Base-by-base conservation (phyloP, 2,888 invertebrate genomes). In the Hofmannophila pseudospretella region DNA sequence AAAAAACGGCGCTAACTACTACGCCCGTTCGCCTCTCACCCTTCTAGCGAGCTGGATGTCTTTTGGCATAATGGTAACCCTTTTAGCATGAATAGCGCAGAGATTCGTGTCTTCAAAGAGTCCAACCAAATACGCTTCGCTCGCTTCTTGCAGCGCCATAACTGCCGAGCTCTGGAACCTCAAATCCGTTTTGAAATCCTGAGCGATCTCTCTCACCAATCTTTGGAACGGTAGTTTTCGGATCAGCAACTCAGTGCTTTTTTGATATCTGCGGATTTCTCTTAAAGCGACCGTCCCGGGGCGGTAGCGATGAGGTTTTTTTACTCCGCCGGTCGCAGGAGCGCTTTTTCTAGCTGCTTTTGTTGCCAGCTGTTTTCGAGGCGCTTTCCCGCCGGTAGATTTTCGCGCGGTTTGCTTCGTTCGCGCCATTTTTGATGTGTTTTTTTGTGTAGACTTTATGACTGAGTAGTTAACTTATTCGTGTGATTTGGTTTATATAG, bases 71-170 rank as follows among this genome's bases (percentile, higher is more conserved):
- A 81, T 80, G 0, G 81, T 84, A 0, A 84, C 80, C 1, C 82
- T 48, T 28, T 74, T 81, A 0, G 79, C 94, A 56, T 94, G 93
- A 49, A 94, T 93, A 23, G 93, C 93, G 67, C 93, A 93, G 54
- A 94, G 73, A 65, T 94, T 94, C 14, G 93, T 94, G 56, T 93
- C 93, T 64, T 93, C 93, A 59, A 93, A 93, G 0, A 93, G 72
- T 7, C 92, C 92, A 8, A 92, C 92, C 16, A 92, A 62, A 54
- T 92, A 88, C 47, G 89, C 88, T 61, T 92, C 81, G 53, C 90
- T 85, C 0, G 89, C 88, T 47, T 89, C 89, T 50, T 92, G 92
- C 13, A 92, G 72, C 36, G 92, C 92, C 78, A 90, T 89, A 3
- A 92, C 90, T 2, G 92, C 92, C 0, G 92, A 90, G 49, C 90